Evolutionary conservation across 2,888 invertebrate species (phyloP).

Genomic region (Digitonthophagus gazella): DNA sequence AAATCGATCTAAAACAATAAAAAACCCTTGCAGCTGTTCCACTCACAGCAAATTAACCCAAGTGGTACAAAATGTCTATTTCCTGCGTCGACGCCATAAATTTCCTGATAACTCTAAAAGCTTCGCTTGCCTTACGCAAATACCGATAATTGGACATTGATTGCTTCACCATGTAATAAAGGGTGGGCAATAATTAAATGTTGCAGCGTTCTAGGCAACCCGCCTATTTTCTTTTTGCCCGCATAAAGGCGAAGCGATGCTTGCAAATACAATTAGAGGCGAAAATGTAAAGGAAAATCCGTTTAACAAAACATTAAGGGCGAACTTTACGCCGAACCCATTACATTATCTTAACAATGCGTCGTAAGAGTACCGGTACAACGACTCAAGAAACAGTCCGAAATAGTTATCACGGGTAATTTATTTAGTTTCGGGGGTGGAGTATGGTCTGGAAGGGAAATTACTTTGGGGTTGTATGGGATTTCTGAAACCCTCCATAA

Average conservation of each 20-base stretch:
- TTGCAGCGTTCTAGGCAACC: neutral
- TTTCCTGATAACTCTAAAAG: neutral
- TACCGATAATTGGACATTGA: neutral
- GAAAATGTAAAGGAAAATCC: neutral
- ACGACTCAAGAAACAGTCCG: neutral
- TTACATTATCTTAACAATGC: neutral
- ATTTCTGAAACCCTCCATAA: neutral
- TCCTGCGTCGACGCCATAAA: neutral
- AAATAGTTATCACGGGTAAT: neutral
- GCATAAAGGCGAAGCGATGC: neutral
- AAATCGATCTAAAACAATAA: neutral
- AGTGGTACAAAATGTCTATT: neutral
- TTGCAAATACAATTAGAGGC: neutral
- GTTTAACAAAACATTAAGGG: neutral
- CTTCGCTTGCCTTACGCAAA: neutral
- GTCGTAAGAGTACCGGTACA: neutral
- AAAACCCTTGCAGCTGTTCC: neutral
- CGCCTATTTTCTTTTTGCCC: neutral
- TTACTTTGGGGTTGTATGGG: neutral
- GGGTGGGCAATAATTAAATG: neutral
- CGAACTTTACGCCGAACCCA: neutral
- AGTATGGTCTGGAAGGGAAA: neutral
- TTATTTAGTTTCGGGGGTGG: neutral
- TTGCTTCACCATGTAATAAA: neutral
- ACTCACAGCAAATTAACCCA: neutral